Percentiles rank a stretch among this genome's conserved stretches.
Evolutionary conservation across 53 echinoderm and acorn worm species (phyloP).

Genomic region (Arbacia lixula): DNA sequence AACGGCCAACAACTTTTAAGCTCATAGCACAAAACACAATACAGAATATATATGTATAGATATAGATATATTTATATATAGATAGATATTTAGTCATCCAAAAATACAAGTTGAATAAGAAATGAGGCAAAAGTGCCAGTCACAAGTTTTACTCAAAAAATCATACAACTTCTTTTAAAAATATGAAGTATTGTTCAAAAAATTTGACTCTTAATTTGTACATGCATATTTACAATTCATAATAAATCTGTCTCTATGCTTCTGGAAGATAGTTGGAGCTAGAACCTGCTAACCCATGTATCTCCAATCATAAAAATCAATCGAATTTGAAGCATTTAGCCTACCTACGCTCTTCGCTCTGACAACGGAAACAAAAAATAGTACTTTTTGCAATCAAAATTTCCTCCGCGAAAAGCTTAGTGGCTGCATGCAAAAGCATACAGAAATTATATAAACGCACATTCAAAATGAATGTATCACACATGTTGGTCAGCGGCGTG

Average conservation of each 20-base stretch:
- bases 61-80: slow-evolving; percentile 44
- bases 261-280: slow-evolving; percentile 10
- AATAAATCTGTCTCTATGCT: slow-evolving; percentile 5
- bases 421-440: too few species aligned
- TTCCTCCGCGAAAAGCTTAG: too few species aligned
- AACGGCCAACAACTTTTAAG: slow-evolving; percentile 9
- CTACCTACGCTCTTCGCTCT: neutral
- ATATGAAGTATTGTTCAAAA: slow-evolving; percentile 52
- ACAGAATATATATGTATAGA: slow-evolving; percentile 37
- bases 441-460: too few species aligned
- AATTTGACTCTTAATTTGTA: slow-evolving; percentile 49
- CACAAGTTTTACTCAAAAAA: slow-evolving; percentile 44
- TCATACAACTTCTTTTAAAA: slow-evolving; percentile 57
- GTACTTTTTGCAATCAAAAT: slow-evolving; percentile 48
- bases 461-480: too few species aligned
- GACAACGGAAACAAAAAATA: slow-evolving; percentile 17
- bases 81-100: slow-evolving; percentile 51
- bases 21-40: slow-evolving; percentile 1
- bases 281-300: slow-evolving; percentile 44
- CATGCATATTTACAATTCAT: slow-evolving; percentile 47
- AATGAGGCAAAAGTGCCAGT: slow-evolving; percentile 57
- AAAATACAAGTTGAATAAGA: slow-evolving; percentile 51
- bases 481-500: too few species aligned
- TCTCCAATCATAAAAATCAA: slow-evolving; percentile 35
- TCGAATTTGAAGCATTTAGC: neutral